A percentile compares a stretch with the other conserved stretches of the same genome.
These are phyloP conservation scores for Luperina nickerlii DNA, from an alignment of 2,888 invertebrate genomes.

Conservation along the genomic window DNA sequence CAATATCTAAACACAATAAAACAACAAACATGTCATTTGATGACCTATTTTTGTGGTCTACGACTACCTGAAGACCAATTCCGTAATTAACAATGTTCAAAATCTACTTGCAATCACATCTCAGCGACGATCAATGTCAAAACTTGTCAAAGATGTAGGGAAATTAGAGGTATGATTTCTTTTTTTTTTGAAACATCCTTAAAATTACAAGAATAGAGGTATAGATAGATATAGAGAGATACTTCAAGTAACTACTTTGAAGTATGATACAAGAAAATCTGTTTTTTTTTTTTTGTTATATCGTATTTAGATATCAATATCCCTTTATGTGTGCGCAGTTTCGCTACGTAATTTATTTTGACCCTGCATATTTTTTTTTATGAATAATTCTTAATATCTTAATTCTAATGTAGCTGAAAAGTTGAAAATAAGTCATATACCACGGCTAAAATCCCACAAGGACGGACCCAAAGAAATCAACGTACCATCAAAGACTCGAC, in stretches of 20 bases:
- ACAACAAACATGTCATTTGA: neutral
- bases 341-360: neutral
- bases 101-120: too few species aligned
- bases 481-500: slow-evolving; percentile 31
- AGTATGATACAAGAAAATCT: neutral
- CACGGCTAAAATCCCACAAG: slow-evolving; percentile 66
- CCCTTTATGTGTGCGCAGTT: neutral
- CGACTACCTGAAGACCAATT: too few species aligned
- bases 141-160: neutral
- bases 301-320: neutral
- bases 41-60: neutral
- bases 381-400: neutral
- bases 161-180: neutral
- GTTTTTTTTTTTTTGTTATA: neutral
- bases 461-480: slow-evolving; percentile 45
- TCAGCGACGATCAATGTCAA: neutral
- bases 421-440: slow-evolving; percentile 75
- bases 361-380: neutral
- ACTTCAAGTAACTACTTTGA: neutral
- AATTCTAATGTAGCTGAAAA: slow-evolving; percentile 51
- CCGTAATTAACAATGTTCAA: too few species aligned
- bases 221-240: too few species aligned
- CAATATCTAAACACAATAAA: neutral
- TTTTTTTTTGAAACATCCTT: too few species aligned
- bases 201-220: too few species aligned